Conservation (phyloP, 2,888 invertebrate species). For the Cheilosia pagana region DNA sequence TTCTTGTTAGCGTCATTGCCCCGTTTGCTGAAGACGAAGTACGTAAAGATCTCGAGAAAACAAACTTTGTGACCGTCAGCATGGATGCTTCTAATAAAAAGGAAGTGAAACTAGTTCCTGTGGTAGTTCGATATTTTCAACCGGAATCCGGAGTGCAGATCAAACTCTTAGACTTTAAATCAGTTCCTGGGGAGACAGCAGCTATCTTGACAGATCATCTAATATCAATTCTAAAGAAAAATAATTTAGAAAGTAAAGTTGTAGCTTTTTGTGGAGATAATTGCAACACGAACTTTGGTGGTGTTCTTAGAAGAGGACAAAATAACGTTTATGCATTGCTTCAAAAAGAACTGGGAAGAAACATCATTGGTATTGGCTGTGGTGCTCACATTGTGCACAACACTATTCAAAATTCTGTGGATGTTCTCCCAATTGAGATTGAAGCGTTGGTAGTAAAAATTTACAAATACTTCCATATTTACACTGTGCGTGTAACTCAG, state of each 20-base stretch:
- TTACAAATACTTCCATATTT: background rate
- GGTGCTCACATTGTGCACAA: background rate
- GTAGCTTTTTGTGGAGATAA: too few species aligned
- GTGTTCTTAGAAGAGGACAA: too few species aligned
- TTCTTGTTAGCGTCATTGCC: too few species aligned
- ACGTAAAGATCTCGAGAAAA: too few species aligned
- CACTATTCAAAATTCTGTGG: constrained; percentile 2
- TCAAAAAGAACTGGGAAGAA: constrained; percentile 2
- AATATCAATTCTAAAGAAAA: too few species aligned
- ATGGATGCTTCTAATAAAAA: too few species aligned
- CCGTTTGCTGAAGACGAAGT: too few species aligned
- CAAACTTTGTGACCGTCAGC: too few species aligned
- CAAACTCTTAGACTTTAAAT: constrained; percentile 7
- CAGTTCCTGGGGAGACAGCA: constrained; percentile 8
- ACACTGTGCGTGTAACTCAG: background rate
- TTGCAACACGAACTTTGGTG: too few species aligned
- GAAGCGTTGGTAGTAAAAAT: constrained; percentile 1
- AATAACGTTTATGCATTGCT: background rate
- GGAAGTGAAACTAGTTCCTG: too few species aligned
- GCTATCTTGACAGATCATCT: background rate
- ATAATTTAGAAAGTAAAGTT: too few species aligned
- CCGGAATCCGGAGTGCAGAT: background rate
- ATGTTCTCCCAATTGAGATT: constrained; percentile 5
- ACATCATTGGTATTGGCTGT: background rate
- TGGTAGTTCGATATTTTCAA: background rate